Evolutionary conservation across 1,140 invertebrate genomes (phyloP).

Genomic region (Leucophenga varia): DNA sequence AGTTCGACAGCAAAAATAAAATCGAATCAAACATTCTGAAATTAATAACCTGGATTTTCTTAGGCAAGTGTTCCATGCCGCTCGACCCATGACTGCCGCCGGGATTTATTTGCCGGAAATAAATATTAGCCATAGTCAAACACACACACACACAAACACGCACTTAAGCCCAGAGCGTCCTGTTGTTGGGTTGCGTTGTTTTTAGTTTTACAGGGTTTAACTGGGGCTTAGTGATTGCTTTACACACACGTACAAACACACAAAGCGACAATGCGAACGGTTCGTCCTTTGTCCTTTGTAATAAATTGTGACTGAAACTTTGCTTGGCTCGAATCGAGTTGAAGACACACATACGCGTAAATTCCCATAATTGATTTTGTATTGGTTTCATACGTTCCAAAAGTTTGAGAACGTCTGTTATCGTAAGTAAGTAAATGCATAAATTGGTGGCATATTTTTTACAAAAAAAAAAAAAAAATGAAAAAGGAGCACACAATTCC

Average conservation of each 20-base stretch:
- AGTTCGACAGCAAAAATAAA: too few species aligned
- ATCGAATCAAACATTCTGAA: conserved; percentile 33
- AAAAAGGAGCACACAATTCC: too few species aligned
- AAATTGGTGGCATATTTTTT: too few species aligned
- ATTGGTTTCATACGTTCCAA: conserved; percentile 36
- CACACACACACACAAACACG: too few species aligned
- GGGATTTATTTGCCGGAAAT: conserved; percentile 56
- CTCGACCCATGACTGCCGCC: conserved; percentile 10
- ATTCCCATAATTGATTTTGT: conserved; percentile 56
- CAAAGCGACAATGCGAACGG: too few species aligned
- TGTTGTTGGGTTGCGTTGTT: conserved; percentile 24
- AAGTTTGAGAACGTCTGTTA: too few species aligned
- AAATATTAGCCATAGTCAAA: conserved; percentile 55
- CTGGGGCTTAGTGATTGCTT: conserved; percentile 49
- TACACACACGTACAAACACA: conserved; percentile 35
- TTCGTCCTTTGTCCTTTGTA: conserved; percentile 6
- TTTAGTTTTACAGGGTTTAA: conserved; percentile 42
- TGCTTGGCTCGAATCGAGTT: too few species aligned
- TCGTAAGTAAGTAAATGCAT: too few species aligned
- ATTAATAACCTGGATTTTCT: conserved; percentile 52
- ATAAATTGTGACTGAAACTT: conserved; percentile 12
- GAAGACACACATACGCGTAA: conserved; percentile 25
- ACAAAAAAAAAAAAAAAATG: too few species aligned
- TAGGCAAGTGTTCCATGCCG: conserved; percentile 6
- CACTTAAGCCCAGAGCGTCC: conserved; percentile 38